phyloP scores from a whole-genome alignment of 2,797 vertebrate species.

The Schizopygopsis pylzovi region DNA sequence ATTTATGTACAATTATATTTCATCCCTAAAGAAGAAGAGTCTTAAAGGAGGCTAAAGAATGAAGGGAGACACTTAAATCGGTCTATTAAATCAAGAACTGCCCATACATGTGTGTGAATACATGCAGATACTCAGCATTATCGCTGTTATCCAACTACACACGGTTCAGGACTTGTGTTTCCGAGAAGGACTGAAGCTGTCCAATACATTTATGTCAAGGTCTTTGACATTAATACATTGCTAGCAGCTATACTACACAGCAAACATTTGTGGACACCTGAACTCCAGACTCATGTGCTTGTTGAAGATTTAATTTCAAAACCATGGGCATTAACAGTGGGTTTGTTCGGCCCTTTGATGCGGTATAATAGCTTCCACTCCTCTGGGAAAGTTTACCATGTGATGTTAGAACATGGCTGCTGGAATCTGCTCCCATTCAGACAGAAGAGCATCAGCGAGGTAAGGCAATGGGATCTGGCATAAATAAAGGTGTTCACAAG shows the following conservation, averaged over 20 bases:
- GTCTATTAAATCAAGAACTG: conserved; percentile 11
- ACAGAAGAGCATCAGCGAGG: not conserved
- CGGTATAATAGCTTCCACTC: not conserved
- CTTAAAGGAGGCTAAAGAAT: not conserved
- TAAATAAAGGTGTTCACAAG: not conserved
- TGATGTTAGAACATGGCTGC: not conserved
- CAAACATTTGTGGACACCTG: conserved; percentile 6
- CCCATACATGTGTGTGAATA: not conserved
- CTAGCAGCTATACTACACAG: not conserved
- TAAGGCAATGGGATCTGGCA: not conserved
- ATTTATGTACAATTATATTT: not conserved
- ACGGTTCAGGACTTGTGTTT: not conserved
- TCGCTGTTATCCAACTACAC: not conserved
- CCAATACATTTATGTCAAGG: not conserved
- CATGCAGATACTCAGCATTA: not conserved
- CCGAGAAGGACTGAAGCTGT: not conserved
- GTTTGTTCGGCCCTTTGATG: not conserved
- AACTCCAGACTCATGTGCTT: not conserved
- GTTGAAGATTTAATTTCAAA: conserved; percentile 7
- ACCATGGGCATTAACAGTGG: not conserved
- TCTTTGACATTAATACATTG: not conserved
- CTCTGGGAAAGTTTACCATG: conserved; percentile 3
- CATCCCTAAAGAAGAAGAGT: not conserved
- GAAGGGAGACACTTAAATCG: not conserved
- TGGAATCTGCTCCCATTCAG: not conserved